Conservation (phyloP, 2,888 invertebrate species). For the Papilio elwesi region DNA sequence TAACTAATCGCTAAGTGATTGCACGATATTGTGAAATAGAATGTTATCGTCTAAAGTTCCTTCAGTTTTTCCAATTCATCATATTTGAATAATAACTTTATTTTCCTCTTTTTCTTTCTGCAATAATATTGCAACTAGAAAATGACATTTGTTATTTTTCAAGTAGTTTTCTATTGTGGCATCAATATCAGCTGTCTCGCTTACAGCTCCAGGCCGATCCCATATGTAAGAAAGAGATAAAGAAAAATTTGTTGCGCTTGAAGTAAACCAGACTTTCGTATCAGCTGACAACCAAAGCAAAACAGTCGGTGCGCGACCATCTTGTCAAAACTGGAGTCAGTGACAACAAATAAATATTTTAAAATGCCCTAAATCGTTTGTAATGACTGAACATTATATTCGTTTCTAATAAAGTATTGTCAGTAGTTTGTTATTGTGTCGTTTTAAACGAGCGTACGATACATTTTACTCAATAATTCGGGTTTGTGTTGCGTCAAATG, state of each 20-base stretch:
- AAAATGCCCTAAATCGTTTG: slow-evolving; percentile 81
- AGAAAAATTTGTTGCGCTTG: slow-evolving; percentile 56
- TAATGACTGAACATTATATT: slow-evolving; percentile 76
- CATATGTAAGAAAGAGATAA: slow-evolving; percentile 56
- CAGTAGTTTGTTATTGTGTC: slow-evolving; percentile 73
- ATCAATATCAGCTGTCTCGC: slow-evolving; percentile 60
- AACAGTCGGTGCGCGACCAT: slow-evolving; percentile 85
- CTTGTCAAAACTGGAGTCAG: slow-evolving; percentile 84
- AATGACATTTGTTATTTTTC: slow-evolving; percentile 73
- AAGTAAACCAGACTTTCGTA: slow-evolving; percentile 76
- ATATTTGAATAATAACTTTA: slow-evolving; percentile 55
- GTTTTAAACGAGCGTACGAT: slow-evolving; percentile 71
- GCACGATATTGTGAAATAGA: slow-evolving; percentile 77
- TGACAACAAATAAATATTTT: slow-evolving; percentile 83
- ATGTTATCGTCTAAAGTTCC: slow-evolving; percentile 56
- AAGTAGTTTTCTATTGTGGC: slow-evolving; percentile 62
- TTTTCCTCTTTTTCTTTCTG: slow-evolving; percentile 67
- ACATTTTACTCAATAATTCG: slow-evolving; percentile 81
- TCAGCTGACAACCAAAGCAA: slow-evolving; percentile 86
- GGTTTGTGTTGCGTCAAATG: slow-evolving; percentile 83
- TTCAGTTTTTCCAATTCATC: slow-evolving; percentile 73
- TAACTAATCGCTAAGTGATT: slow-evolving; percentile 62
- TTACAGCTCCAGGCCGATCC: slow-evolving; percentile 43
- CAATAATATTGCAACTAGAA: slow-evolving; percentile 77
- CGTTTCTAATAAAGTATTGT: slow-evolving; percentile 75